Conservation (phyloP, 2,113 vertebrate species). For the Anhinga anhinga region DNA sequence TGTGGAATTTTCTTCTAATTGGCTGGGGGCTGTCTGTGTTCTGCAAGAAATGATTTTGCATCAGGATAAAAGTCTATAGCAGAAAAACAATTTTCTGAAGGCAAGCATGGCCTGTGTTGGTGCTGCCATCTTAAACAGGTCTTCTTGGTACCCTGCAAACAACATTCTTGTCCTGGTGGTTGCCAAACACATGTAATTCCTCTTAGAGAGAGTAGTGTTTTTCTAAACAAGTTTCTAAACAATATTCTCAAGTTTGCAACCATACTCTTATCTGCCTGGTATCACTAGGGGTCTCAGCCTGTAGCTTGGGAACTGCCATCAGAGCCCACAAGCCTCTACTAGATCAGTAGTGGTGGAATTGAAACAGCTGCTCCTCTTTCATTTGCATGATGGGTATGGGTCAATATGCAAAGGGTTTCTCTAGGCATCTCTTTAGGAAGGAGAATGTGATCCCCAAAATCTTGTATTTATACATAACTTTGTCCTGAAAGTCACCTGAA, state of each 20-base stretch:
- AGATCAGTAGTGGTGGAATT: background rate
- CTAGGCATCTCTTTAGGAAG: slow-evolving; percentile 19
- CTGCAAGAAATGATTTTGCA: background rate
- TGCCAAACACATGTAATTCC: background rate
- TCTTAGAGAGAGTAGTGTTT: background rate
- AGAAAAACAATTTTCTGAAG: slow-evolving; percentile 26
- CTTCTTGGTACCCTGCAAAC: background rate
- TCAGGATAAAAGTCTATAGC: background rate
- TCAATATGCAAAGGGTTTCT: background rate
- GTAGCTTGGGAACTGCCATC: background rate
- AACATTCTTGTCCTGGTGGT: background rate
- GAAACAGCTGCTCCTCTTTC: background rate
- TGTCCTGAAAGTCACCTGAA: background rate
- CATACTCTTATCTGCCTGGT: background rate
- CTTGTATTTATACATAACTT: background rate
- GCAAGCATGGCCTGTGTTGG: background rate
- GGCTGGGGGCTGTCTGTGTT: background rate
- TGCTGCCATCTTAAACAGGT: background rate
- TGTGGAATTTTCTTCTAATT: slow-evolving; percentile 8
- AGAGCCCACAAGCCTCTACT: background rate
- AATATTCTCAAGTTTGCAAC: background rate
- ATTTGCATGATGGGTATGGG: slow-evolving; percentile 20
- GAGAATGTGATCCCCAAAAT: background rate
- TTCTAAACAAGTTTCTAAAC: background rate
- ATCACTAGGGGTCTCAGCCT: background rate